Base-by-base conservation (phyloP, 1,140 invertebrate genomes). In the Metopolophium dirhodum region DNA sequence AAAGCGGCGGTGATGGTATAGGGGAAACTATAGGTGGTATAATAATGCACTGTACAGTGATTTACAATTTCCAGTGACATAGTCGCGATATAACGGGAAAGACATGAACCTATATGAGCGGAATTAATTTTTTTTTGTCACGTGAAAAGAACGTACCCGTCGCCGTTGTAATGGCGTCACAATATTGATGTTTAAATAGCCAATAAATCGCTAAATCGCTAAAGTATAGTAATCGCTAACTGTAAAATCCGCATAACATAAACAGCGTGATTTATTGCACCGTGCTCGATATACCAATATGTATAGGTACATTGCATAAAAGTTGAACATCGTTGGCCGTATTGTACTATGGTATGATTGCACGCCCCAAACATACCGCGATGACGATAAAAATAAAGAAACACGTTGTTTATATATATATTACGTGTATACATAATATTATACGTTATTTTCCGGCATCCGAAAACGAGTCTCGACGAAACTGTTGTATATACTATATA, bases 61-160 rank as follows among this genome's bases (percentile, higher is more conserved):
- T 91, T 91, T 91, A 91, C 30, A 91, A 49, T 91, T 91, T 47
- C 51, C 49, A 54, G 49, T 37, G 49, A 90, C 37, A 41, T 26
- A 41, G 51, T 45, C 41, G 30, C 37, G 37, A 68, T n/a, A 51
- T 37, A 54, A 54, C 14, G 30, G 14, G 61, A 68, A 30, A 68
- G 30, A n/a, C 11, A n/a, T 7, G 85, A n/a, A 45, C 37, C 22
- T 54, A 30, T 49, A 61, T n/a, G 41, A 90, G 57, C 41, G 23
- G 37, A 91, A 91, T 90, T 90, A 90, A 90, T 91, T 91, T 41
- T 90, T 54, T 57, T 61, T 89, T 51, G 49, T 14, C 35, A 6
- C 22, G 22, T 30, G 51, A 90, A 41, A 90, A 88, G 20, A 54
- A 35, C 22, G 35, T 47, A 49, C 14, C 45, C 23, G n/a, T 47